Conservation (phyloP, 2,797 vertebrate species). For the Steatocranus sp. region DNA sequence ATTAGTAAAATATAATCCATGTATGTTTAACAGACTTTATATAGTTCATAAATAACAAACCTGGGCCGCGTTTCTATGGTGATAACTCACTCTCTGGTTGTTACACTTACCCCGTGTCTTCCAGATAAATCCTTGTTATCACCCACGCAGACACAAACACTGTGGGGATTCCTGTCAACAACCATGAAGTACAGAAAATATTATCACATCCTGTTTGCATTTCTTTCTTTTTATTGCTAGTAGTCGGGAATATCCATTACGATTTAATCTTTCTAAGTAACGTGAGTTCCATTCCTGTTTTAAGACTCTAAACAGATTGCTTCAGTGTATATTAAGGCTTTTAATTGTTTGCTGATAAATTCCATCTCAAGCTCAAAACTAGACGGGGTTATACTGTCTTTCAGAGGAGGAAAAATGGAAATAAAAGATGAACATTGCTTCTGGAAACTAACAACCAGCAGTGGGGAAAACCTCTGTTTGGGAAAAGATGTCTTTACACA, state of each 20-base stretch:
- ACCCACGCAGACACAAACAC: slow-evolving; percentile 83
- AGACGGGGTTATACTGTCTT: fast-evolving
- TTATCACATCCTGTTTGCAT: background rate
- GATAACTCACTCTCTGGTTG: background rate
- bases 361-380: background rate
- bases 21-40: background rate
- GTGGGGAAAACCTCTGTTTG: background rate
- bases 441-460: background rate
- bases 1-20: fast-evolving
- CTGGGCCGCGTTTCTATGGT: background rate
- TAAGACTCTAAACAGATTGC: background rate
- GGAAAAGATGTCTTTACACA: background rate
- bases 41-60: background rate
- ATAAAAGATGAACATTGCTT: background rate
- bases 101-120: slow-evolving; percentile 83
- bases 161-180: slow-evolving; percentile 80
- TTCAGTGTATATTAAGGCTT: background rate
- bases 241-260: background rate
- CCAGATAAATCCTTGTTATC: slow-evolving; percentile 80
- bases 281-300: fast-evolving
- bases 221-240: background rate
- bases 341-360: background rate
- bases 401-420: background rate
- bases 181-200: background rate
- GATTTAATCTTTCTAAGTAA: background rate